Percentiles rank a stretch among this genome's conserved stretches.
Evolutionary conservation across 2,113 vertebrate genomes (phyloP).

Genomic region (Actenoides lindsayi): DNA sequence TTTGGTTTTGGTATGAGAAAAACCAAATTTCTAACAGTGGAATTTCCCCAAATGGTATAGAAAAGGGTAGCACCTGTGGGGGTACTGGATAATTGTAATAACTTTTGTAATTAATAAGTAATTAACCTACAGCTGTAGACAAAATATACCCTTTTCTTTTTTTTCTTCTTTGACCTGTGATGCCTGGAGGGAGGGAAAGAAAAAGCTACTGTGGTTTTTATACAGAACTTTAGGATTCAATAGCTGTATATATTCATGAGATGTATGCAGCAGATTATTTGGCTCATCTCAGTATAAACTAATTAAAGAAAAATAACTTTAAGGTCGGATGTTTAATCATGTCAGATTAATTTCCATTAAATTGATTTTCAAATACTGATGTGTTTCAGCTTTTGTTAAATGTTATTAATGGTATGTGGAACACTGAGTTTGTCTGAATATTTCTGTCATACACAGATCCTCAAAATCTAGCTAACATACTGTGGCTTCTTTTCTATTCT

Average conservation of each 20-base stretch:
- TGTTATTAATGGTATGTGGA: not conserved
- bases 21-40: not conserved
- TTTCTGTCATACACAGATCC: not conserved
- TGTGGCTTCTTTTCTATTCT: not conserved
- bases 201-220: not conserved
- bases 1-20: not conserved
- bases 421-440: not conserved
- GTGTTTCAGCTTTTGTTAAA: not conserved
- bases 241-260: not conserved
- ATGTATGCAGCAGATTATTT: not conserved
- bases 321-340: not conserved
- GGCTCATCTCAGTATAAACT: not conserved
- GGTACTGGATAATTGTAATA: not conserved
- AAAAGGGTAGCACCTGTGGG: not conserved
- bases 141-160: not conserved
- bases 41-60: no score
- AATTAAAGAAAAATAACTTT: not conserved
- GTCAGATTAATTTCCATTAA: not conserved
- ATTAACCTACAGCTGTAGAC: not conserved
- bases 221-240: not conserved
- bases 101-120: not conserved
- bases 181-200: not conserved
- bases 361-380: not conserved
- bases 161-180: not conserved
- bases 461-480: not conserved